These are phyloP conservation scores for Parapristionchus giblindavisi DNA, from an alignment of 2,888 invertebrate species.

Conservation along the genomic window DNA sequence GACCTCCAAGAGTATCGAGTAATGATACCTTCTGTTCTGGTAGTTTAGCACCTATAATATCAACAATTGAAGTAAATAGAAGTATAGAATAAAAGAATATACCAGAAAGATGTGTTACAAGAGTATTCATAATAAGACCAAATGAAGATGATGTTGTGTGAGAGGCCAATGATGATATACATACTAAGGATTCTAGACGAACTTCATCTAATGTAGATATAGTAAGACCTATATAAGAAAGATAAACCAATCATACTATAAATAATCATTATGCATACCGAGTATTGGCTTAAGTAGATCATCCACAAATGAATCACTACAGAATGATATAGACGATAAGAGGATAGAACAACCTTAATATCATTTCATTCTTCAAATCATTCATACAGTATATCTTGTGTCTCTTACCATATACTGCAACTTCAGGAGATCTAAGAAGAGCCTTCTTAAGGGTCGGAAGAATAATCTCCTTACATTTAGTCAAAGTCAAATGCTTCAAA, in stretches of 20 bases:
- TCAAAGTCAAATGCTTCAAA: slow-evolving; percentile 38
- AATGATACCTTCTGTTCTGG: slow-evolving; percentile 37
- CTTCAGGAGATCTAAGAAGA: slow-evolving; percentile 91
- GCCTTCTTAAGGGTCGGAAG: slow-evolving; percentile 88
- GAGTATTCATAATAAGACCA: neutral
- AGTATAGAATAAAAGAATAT: too few relatives aligned
- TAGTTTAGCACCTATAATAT: slow-evolving; percentile 13
- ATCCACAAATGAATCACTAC: slow-evolving; percentile 19
- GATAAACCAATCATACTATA: neutral
- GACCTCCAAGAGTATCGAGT: slow-evolving; percentile 9
- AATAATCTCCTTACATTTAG: slow-evolving; percentile 78
- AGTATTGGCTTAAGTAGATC: slow-evolving; percentile 31
- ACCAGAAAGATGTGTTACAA: slow-evolving; percentile 18
- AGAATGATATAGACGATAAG: slow-evolving; percentile 14
- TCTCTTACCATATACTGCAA: slow-evolving; percentile 76
- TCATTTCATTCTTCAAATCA: neutral
- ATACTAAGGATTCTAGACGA: slow-evolving; percentile 17
- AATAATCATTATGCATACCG: neutral
- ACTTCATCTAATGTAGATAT: slow-evolving; percentile 26
- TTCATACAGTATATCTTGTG: neutral
- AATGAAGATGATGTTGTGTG: slow-evolving; percentile 8
- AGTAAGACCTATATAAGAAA: slow-evolving; percentile 2
- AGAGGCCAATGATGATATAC: neutral
- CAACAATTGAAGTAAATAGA: neutral
- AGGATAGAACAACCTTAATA: slow-evolving; percentile 17